Evolutionary conservation across 2,797 vertebrate species (phyloP), one percentile per base, ranked within the genome.

Genomic region (Psittacula echo): DNA sequence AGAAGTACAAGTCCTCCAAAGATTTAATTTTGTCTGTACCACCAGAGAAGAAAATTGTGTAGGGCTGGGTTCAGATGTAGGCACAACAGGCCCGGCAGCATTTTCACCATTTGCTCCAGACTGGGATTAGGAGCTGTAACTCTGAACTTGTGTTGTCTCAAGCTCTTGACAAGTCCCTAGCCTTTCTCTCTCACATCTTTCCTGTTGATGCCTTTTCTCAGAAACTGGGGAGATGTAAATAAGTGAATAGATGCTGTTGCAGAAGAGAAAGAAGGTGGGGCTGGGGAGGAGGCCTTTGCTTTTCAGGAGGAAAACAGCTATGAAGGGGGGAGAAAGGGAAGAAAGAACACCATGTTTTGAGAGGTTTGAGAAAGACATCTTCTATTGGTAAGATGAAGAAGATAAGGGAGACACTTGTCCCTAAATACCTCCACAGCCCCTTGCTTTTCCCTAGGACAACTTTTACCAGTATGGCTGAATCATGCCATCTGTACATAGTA

Each of bases 361-460:
- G 30, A 4, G 11, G 6, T 27, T 23, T 87, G 51, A 79, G 68
- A 62, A 78, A 72, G 47, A 22, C 5, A 16, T 53, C 30, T 68
- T 61, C 20, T 72, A 12, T 26, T 37, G 22, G 26, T 61, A 45
- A 45, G 3, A 45, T 20, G 13, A 70, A 56, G 14, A 72, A 30
- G 7, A n/a, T 6, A 18, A 5, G 11, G 10, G n/a, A 80, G 17
- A 75, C 1, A 19, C 4, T 1, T 62, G 18, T 60, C 11, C 1
- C 0, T 30, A 74, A 29, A 12, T 78, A 71, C 34, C 26, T 18
- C 27, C 19, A n/a, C 70, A 91, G 9, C 12, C 41, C 22, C 11
- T 70, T 86, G 21, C 5, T 16, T 85, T 87, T 70, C 17, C 23
- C 9, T 45, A 50, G 83, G 27, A 47, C 11, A 19, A 5, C 19